Conservation (phyloP, 2,888 invertebrate genomes). For the Cerastis leucographa region DNA sequence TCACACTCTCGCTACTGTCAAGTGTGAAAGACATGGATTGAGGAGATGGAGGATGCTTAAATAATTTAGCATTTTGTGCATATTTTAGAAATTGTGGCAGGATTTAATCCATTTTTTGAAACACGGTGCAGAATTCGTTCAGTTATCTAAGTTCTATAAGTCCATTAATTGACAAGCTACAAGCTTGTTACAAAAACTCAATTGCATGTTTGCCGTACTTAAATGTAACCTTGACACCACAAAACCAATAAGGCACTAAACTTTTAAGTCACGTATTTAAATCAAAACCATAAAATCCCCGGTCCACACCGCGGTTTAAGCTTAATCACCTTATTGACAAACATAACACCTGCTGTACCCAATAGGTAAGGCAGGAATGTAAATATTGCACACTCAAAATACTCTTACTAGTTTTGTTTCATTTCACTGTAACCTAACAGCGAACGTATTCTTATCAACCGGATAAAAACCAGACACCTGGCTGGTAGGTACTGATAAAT, state of each 20-base stretch:
- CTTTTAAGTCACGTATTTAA: neutral
- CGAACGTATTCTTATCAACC: neutral
- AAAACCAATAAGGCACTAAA: constrained; percentile 3
- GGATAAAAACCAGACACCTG: neutral
- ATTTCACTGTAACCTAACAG: neutral
- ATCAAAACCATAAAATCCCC: neutral
- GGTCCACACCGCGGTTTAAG: neutral
- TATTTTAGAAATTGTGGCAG: neutral
- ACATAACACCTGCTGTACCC: neutral
- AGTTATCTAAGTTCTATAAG: neutral
- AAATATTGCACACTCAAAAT: neutral
- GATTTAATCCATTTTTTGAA: neutral
- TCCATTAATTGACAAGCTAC: neutral
- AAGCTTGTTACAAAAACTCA: neutral
- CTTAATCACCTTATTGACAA: constrained; percentile 31
- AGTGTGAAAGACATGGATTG: too few species aligned
- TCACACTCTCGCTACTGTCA: neutral
- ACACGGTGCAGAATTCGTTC: neutral
- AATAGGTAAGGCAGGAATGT: neutral
- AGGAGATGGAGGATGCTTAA: neutral
- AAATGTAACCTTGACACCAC: constrained; percentile 14
- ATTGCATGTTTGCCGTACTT: neutral
- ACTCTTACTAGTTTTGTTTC: neutral
- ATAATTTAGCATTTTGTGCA: neutral
- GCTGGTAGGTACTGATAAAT: neutral